Evolutionary conservation across 1,140 invertebrate genomes (phyloP).

Genomic region (Drosophila novamexicana): DNA sequence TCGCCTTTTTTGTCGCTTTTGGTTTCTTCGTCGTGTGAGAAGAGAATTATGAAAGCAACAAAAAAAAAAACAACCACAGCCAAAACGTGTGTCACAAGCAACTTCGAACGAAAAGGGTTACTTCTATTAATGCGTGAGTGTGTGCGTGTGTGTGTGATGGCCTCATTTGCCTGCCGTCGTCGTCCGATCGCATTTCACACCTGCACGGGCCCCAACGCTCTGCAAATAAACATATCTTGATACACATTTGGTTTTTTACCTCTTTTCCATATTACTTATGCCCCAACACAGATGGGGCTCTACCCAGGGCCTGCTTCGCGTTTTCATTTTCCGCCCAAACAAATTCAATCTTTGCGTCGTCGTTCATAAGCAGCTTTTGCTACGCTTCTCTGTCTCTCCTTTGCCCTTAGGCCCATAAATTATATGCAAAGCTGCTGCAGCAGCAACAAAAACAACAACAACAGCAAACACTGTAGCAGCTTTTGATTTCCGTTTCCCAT

Average conservation of each 20-base stretch:
- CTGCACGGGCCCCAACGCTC: conserved; percentile 50
- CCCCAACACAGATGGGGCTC: conserved; percentile 4
- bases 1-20: conserved; percentile 62
- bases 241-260: conserved; percentile 55
- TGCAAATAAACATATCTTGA: conserved; percentile 57
- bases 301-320: conserved; percentile 14
- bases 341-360: conserved; percentile 62
- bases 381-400: conserved; percentile 42
- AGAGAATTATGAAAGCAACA: conserved; percentile 60
- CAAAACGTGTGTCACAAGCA: conserved; percentile 36
- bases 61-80: conserved; percentile 59
- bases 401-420: conserved; percentile 64
- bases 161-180: conserved; percentile 40
- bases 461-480: conserved; percentile 67
- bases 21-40: conserved; percentile 40
- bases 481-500: conserved; percentile 84
- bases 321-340: conserved; percentile 70
- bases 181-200: conserved; percentile 73
- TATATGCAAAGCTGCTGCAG: conserved; percentile 71
- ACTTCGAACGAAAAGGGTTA: conserved; percentile 46
- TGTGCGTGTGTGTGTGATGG: conserved; percentile 14
- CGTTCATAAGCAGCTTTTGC: conserved; percentile 75
- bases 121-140: conserved; percentile 14
- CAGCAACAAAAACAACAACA: conserved; percentile 19
- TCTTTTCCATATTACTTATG: conserved; percentile 46